Conservation (phyloP, 2,113 vertebrate species). For the Ginglymostoma cirratum region DNA sequence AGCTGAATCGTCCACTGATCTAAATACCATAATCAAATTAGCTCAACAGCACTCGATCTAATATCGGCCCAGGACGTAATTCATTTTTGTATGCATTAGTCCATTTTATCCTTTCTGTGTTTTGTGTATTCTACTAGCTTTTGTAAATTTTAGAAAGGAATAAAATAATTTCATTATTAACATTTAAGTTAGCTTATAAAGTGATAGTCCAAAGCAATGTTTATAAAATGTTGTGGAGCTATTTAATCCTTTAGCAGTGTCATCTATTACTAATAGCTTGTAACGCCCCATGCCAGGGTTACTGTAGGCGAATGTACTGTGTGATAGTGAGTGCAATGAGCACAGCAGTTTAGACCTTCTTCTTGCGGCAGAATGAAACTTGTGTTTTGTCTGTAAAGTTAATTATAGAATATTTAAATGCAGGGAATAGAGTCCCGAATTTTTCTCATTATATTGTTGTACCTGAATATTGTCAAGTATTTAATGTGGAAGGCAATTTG, state of each 20-base stretch:
- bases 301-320: neutral
- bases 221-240: neutral
- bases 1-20: neutral
- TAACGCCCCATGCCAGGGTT: neutral
- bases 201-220: neutral
- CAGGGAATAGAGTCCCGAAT: neutral
- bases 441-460: neutral
- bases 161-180: neutral
- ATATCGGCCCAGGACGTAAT: neutral
- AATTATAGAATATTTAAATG: neutral
- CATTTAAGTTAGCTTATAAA: neutral
- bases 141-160: neutral
- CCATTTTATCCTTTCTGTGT: neutral
- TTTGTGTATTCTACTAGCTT: neutral
- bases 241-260: neutral
- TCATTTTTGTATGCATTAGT: neutral
- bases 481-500: neutral
- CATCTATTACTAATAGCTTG: neutral
- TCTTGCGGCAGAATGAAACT: neutral
- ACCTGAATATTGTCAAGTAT: neutral
- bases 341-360: neutral
- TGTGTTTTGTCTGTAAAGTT: too few species aligned
- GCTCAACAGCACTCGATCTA: neutral
- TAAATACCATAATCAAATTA: neutral
- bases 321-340: neutral